These are phyloP conservation scores for Tribolium freemani DNA, from an alignment of 2,888 invertebrate species.

Conservation along the genomic window DNA sequence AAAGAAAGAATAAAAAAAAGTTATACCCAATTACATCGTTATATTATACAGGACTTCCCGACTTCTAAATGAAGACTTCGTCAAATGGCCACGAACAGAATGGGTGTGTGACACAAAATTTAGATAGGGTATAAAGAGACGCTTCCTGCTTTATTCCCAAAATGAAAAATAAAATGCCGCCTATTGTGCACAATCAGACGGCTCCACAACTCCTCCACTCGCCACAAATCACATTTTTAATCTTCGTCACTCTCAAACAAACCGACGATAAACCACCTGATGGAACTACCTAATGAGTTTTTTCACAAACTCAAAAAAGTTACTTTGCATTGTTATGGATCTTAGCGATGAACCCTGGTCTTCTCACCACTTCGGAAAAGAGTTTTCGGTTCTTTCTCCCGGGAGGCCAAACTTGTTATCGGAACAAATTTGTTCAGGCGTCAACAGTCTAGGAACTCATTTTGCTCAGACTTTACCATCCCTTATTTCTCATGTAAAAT, in stretches of 20 bases:
- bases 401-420: slow-evolving; percentile 35
- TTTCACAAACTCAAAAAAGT: slow-evolving; percentile 19
- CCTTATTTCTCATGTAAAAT: slow-evolving; percentile 35
- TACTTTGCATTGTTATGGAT: slow-evolving; percentile 31
- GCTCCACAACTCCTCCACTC: slow-evolving; percentile 10
- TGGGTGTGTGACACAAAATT: slow-evolving; percentile 43
- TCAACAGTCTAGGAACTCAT: slow-evolving; percentile 39
- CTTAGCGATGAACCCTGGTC: slow-evolving; percentile 34
- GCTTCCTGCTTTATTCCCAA: slow-evolving; percentile 30
- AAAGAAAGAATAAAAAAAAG: slow-evolving; percentile 34
- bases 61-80: slow-evolving; percentile 40
- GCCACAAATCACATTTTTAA: slow-evolving; percentile 40
- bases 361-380: slow-evolving; percentile 28
- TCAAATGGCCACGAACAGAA: slow-evolving; percentile 34
- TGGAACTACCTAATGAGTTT: neutral
- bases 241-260: slow-evolving; percentile 17
- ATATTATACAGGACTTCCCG: slow-evolving; percentile 39
- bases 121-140: slow-evolving; percentile 34
- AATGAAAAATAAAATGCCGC: slow-evolving; percentile 38
- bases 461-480: slow-evolving; percentile 33
- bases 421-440: slow-evolving; percentile 38
- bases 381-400: slow-evolving; percentile 29
- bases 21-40: slow-evolving; percentile 42
- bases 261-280: neutral
- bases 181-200: slow-evolving; percentile 30